Percentiles rank a stretch among this genome's conserved stretches.
These are phyloP conservation scores for Probosciger aterrimus DNA, from an alignment of 2,113 vertebrate genomes.

Conservation along the genomic window DNA sequence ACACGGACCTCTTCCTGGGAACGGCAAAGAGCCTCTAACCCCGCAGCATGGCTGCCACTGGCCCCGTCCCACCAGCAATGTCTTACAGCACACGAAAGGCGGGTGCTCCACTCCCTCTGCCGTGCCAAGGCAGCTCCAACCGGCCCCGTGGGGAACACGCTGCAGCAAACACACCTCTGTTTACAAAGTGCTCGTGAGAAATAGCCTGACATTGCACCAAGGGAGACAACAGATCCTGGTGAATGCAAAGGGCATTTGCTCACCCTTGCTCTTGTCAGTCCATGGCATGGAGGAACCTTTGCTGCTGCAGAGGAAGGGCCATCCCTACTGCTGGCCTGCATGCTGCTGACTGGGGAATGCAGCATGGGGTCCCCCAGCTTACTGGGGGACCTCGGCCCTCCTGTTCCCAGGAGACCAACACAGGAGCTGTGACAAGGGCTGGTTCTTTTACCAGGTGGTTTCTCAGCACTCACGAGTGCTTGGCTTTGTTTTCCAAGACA, in stretches of 20 bases:
- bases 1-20: background rate
- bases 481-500: background rate
- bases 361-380: too few relatives aligned
- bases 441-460: background rate
- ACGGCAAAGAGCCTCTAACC: background rate
- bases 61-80: rapidly evolving
- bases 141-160: rapidly evolving
- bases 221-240: background rate
- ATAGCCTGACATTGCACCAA: background rate
- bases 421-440: background rate
- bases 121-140: background rate
- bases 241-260: background rate
- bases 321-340: background rate
- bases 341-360: background rate
- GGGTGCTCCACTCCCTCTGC: background rate
- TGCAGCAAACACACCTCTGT: slow-evolving; percentile 14
- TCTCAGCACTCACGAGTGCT: background rate
- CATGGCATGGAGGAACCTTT: rapidly evolving
- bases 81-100: background rate
- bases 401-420: rapidly evolving
- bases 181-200: background rate
- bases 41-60: rapidly evolving
- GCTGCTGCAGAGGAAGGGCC: background rate
- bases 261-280: background rate
- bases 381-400: background rate